A percentile compares a stretch with the other conserved stretches of the same genome.
Evolutionary conservation across 2,113 vertebrate genomes (phyloP).

Genomic region (Malaclemys terrapin): DNA sequence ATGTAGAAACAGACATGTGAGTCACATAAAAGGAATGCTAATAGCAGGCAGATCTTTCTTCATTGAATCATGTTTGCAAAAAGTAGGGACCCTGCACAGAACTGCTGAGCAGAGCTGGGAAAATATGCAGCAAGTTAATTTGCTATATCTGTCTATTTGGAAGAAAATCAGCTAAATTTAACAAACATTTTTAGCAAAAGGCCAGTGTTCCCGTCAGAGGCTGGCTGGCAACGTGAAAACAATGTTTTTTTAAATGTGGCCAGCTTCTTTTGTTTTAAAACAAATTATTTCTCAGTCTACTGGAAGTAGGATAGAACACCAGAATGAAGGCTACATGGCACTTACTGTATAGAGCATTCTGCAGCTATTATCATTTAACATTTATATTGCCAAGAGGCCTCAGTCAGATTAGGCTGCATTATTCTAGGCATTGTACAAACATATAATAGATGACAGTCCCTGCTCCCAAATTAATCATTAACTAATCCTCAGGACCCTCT

Average conservation of each 20-base stretch:
- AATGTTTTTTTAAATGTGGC: neutral
- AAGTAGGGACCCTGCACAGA: neutral
- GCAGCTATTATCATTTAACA: neutral
- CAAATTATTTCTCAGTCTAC: neutral
- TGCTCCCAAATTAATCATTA: neutral
- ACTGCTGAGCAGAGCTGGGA: neutral
- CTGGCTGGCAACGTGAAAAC: constrained; percentile 1
- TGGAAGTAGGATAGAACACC: neutral
- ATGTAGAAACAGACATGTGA: neutral
- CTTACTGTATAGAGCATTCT: neutral
- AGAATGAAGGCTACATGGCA: neutral
- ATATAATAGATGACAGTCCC: neutral
- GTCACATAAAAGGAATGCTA: neutral
- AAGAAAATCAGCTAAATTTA: constrained; percentile 8
- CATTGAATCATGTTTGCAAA: neutral
- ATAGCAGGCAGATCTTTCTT: neutral
- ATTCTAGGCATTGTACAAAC: neutral
- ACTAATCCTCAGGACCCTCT: neutral
- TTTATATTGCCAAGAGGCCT: neutral
- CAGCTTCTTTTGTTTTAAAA: neutral
- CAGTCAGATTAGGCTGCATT: neutral
- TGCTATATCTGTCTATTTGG: constrained; percentile 5
- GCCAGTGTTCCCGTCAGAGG: neutral
- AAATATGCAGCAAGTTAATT: neutral
- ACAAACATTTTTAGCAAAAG: neutral